Evolutionary conservation across 2,113 vertebrate genomes (phyloP).

Genomic region (Ctenodactylus gundi): DNA sequence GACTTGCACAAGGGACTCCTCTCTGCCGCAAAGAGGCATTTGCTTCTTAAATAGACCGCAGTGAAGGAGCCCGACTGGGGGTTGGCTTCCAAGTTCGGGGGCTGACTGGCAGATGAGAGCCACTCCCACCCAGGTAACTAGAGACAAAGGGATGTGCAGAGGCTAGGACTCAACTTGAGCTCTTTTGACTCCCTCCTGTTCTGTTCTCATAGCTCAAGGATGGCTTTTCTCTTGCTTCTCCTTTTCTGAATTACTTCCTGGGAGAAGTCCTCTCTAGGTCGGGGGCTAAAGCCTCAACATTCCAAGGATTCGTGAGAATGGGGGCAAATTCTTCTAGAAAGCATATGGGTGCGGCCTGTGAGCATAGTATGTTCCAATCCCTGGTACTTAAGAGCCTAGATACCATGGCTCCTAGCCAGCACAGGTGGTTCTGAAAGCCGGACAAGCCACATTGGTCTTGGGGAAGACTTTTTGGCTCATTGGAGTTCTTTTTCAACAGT

Average conservation of each 20-base stretch:
- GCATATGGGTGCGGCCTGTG: background rate
- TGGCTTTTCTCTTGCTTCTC: background rate
- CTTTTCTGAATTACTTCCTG: background rate
- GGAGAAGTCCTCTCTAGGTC: background rate
- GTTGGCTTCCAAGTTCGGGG: background rate
- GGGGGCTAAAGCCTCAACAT: slow-evolving; percentile 11
- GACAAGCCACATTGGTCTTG: background rate
- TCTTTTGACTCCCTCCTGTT: background rate
- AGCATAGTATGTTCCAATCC: slow-evolving; percentile 49
- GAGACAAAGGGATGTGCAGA: background rate
- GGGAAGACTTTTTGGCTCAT: background rate
- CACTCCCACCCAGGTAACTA: background rate
- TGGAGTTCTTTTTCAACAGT: background rate
- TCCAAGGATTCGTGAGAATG: slow-evolving; percentile 7
- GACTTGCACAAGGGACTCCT: too few relatives aligned
- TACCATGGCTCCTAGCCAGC: background rate
- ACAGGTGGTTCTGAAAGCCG: background rate
- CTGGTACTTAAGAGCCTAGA: background rate
- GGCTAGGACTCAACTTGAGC: background rate
- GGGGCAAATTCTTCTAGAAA: background rate
- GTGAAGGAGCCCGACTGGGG: background rate
- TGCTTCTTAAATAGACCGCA: background rate
- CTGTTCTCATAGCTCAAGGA: background rate
- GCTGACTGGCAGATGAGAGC: background rate
- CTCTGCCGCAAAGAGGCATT: background rate